Percentiles rank a stretch among this genome's conserved stretches.
These are phyloP conservation scores for Chesias legatella DNA, from an alignment of 2,888 invertebrate species.

Conservation along the genomic window DNA sequence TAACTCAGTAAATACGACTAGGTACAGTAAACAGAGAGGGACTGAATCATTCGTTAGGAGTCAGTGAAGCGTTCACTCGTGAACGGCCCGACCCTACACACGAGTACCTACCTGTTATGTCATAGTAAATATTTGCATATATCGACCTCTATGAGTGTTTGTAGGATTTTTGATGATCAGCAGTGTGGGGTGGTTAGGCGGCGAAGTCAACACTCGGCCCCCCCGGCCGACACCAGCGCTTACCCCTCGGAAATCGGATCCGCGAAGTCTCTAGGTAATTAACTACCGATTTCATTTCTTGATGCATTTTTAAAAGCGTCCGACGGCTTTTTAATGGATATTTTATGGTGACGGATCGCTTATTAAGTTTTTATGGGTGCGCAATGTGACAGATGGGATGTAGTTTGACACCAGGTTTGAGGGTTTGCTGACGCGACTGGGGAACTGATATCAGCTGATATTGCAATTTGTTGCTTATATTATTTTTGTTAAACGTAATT, in stretches of 20 bases:
- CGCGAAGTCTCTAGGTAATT: conserved; percentile 77
- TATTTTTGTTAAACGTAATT: no score
- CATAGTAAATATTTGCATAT: conserved; percentile 77
- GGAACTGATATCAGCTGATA: conserved; percentile 17
- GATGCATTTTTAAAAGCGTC: conserved; percentile 79
- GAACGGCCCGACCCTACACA: conserved; percentile 57
- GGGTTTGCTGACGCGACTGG: conserved; percentile 38
- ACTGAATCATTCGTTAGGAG: conserved; percentile 68
- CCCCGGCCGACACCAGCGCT: conserved; percentile 10
- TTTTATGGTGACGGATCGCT: conserved; percentile 80
- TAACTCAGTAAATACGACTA: conserved; percentile 51
- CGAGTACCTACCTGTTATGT: conserved; percentile 67
- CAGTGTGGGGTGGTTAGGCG: conserved; percentile 33
- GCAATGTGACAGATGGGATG: conserved; percentile 75
- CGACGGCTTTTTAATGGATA: conserved; percentile 79
- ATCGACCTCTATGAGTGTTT: conserved; percentile 46
- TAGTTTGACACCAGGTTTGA: conserved; percentile 76
- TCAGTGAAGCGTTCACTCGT: conserved; percentile 71
- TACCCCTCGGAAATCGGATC: conserved; percentile 66
- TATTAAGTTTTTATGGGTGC: conserved; percentile 77
- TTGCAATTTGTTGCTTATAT: not conserved
- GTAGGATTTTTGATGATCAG: conserved; percentile 35
- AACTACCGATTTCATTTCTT: conserved; percentile 79
- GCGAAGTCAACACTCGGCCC: conserved; percentile 35
- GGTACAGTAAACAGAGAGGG: conserved; percentile 43